These are phyloP conservation scores for Trichoplusia ni DNA, from an alignment of 1,140 invertebrate genomes.

Conservation along the genomic window DNA sequence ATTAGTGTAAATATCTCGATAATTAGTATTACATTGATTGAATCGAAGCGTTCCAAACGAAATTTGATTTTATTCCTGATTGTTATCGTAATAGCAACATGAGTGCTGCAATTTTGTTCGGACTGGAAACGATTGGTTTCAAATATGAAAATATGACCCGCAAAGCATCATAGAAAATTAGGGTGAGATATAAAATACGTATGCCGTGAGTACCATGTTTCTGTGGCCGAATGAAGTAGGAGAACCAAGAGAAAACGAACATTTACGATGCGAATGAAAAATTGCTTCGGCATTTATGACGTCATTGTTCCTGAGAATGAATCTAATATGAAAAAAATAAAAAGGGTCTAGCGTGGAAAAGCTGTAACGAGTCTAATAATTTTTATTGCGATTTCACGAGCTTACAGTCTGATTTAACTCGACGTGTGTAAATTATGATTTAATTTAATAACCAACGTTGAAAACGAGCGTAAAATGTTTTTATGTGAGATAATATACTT, in stretches of 20 bases:
- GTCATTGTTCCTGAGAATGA: conserved; percentile 64
- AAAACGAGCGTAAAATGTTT: conserved; percentile 73
- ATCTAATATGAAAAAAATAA: conserved; percentile 68
- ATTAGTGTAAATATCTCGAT: neutral
- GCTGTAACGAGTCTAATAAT: conserved; percentile 64
- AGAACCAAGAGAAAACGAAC: conserved; percentile 50
- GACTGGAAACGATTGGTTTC: neutral
- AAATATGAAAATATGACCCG: conserved; percentile 13
- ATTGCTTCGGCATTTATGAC: conserved; percentile 72
- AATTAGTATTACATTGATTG: neutral
- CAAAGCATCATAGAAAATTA: neutral
- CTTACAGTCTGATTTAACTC: conserved; percentile 71
- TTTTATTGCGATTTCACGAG: conserved; percentile 76
- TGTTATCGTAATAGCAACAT: neutral
- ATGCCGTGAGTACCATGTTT: conserved; percentile 51
- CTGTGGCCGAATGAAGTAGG: conserved; percentile 53
- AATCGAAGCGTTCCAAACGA: neutral
- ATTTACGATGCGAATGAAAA: conserved; percentile 69
- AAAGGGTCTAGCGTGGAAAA: conserved; percentile 53
- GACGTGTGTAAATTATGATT: conserved; percentile 77
- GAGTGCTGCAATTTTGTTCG: neutral
- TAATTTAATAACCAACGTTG: conserved; percentile 76
- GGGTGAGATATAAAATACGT: conserved; percentile 29
- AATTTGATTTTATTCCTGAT: no score
- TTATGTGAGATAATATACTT: conserved; percentile 76